Percentiles rank a stretch among this genome's conserved stretches.
Evolutionary conservation across 2,113 vertebrate genomes (phyloP).

Genomic region (Caretta caretta): DNA sequence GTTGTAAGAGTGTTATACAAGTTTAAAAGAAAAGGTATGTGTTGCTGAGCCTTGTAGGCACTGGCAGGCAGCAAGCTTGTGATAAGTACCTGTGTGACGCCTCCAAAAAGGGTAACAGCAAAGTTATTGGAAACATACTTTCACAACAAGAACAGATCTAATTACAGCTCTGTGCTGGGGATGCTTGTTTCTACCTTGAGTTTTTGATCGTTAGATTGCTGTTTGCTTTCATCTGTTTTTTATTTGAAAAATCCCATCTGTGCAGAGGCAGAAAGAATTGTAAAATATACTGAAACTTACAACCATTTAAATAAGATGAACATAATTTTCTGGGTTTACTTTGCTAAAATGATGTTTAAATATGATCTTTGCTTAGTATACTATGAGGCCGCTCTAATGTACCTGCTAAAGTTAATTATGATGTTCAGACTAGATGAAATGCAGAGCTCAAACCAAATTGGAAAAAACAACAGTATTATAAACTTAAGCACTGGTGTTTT

Average conservation of each 20-base stretch:
- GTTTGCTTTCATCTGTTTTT: slow-evolving; percentile 77
- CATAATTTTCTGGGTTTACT: slow-evolving; percentile 76
- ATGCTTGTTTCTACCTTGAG: slow-evolving; percentile 49
- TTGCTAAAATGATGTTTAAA: slow-evolving; percentile 78
- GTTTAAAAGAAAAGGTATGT: not conserved
- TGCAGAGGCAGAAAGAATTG: slow-evolving; percentile 61
- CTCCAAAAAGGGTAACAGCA: slow-evolving; percentile 58
- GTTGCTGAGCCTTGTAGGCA: not conserved
- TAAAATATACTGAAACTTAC: slow-evolving; percentile 75
- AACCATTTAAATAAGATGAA: slow-evolving; percentile 74
- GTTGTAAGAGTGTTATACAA: fast-evolving
- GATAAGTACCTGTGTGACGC: not conserved
- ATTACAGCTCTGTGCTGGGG: slow-evolving; percentile 30
- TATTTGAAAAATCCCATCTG: slow-evolving; percentile 77
- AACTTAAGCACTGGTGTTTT: slow-evolving; percentile 46
- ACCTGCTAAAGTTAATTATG: slow-evolving; percentile 73
- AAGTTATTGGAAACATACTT: slow-evolving; percentile 70
- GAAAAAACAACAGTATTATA: slow-evolving; percentile 4
- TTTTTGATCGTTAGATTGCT: slow-evolving; percentile 40
- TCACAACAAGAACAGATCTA: slow-evolving; percentile 14
- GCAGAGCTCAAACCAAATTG: slow-evolving; percentile 49
- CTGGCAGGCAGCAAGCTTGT: not conserved
- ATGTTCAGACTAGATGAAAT: slow-evolving; percentile 67
- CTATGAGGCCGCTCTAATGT: slow-evolving; percentile 51
- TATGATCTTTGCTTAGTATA: slow-evolving; percentile 69